Evolutionary conservation across 1,140 invertebrate genomes (phyloP).

Genomic region (Drosophila varians): DNA sequence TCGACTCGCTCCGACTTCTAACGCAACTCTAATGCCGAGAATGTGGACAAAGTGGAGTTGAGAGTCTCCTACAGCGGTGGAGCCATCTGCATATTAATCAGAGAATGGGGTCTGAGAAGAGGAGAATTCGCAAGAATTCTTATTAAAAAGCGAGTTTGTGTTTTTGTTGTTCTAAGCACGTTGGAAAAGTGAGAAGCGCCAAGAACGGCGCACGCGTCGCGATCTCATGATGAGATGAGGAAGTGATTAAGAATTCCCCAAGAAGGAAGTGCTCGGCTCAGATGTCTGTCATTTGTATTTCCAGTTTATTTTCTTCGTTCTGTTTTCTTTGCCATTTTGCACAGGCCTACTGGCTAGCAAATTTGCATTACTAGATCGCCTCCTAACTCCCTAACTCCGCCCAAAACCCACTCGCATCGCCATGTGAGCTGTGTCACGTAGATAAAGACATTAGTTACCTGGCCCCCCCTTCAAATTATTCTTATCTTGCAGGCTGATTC

Average conservation of each 20-base stretch:
- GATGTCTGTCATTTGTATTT: slow-evolving; percentile 54
- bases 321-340: slow-evolving; percentile 20
- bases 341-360: slow-evolving; percentile 30
- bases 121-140: slow-evolving; percentile 76
- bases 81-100: slow-evolving; percentile 54
- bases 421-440: slow-evolving; percentile 23
- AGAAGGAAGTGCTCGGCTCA: slow-evolving; percentile 47
- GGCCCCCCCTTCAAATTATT: background rate
- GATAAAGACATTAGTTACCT: slow-evolving; percentile 41
- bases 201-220: slow-evolving; percentile 69
- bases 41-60: slow-evolving; percentile 22
- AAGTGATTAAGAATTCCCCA: slow-evolving; percentile 47
- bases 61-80: slow-evolving; percentile 18
- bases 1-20: slow-evolving; percentile 44
- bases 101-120: slow-evolving; percentile 22
- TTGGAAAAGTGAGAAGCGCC: slow-evolving; percentile 75
- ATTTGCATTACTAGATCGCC: slow-evolving; percentile 40
- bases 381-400: slow-evolving; percentile 2
- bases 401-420: slow-evolving; percentile 11
- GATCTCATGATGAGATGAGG: slow-evolving; percentile 50
- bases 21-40: slow-evolving; percentile 70
- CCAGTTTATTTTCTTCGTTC: slow-evolving; percentile 47
- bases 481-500: slow-evolving; percentile 30
- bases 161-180: slow-evolving; percentile 51
- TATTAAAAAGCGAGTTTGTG: slow-evolving; percentile 77